A percentile compares a stretch with the other conserved stretches of the same genome.
phyloP scores from a whole-genome alignment of 1,140 invertebrate genomes.

The Lepidurus arcticus region DNA sequence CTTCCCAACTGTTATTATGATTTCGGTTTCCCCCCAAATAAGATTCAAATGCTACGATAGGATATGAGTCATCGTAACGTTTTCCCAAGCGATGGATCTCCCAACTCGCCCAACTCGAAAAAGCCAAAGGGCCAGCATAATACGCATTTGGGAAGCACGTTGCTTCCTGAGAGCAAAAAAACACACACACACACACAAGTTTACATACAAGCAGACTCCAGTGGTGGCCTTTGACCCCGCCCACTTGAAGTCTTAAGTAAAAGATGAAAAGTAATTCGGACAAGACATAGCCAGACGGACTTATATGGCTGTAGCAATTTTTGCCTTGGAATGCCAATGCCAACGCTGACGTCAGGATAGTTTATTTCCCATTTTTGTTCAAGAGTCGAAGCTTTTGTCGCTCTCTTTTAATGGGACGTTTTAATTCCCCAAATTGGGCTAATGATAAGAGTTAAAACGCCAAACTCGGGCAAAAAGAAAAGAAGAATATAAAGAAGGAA shows the following conservation, averaged over 20 bases:
- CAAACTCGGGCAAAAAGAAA: too few relatives aligned
- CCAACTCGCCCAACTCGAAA: neutral
- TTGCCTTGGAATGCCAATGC: neutral
- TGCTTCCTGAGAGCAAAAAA: neutral
- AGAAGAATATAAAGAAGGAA: too few relatives aligned
- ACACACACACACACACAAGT: neutral
- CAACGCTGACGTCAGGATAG: neutral
- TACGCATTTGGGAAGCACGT: neutral
- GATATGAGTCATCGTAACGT: neutral
- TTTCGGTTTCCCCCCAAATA: neutral
- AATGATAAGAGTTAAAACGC: too few relatives aligned
- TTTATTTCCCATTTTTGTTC: neutral
- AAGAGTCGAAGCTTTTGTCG: too few relatives aligned
- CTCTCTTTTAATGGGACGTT: too few relatives aligned
- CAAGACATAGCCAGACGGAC: neutral
- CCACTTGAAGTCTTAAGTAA: constrained; percentile 7
- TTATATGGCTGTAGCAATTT: constrained; percentile 15
- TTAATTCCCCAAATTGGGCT: too few relatives aligned
- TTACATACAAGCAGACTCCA: neutral
- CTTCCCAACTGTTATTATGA: neutral
- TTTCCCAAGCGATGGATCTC: neutral
- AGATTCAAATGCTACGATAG: neutral
- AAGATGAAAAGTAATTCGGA: neutral
- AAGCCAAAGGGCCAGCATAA: too few relatives aligned
- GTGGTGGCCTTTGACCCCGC: neutral